A percentile compares a stretch with the other conserved stretches of the same genome.
Evolutionary conservation across 2,888 invertebrate species (phyloP).

Genomic region (Alsophila aescularia): DNA sequence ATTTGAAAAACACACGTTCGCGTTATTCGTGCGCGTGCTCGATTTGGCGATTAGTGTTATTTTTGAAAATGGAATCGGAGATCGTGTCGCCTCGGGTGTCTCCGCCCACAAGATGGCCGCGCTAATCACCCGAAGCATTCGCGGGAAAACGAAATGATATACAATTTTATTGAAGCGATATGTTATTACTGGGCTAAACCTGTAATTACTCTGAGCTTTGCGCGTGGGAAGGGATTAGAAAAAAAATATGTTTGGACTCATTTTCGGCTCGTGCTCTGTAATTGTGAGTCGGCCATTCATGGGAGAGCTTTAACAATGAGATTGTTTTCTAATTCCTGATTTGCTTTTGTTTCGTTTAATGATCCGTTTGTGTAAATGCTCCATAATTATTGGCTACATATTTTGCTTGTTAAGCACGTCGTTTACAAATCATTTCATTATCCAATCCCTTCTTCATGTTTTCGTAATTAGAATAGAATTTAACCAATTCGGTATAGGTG

Average conservation of each 20-base stretch:
- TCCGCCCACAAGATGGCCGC: conserved; percentile 83
- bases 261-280: conserved; percentile 79
- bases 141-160: conserved; percentile 81
- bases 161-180: conserved; percentile 83
- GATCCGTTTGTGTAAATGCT: conserved; percentile 36
- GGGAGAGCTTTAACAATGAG: conserved; percentile 55
- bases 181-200: conserved; percentile 81
- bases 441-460: not conserved
- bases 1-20: conserved; percentile 83
- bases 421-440: conserved; percentile 1
- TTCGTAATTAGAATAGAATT: conserved; percentile 44
- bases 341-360: conserved; percentile 43
- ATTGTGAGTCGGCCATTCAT: conserved; percentile 71
- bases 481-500: conserved; percentile 15
- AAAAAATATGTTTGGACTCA: conserved; percentile 67
- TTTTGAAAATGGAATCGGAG: conserved; percentile 81
- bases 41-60: conserved; percentile 82
- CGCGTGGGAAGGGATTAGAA: conserved; percentile 83
- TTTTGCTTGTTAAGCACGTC: not conserved
- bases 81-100: conserved; percentile 81
- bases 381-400: conserved; percentile 6
- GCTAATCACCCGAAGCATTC: conserved; percentile 78
- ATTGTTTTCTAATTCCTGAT: conserved; percentile 65
- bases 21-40: conserved; percentile 74
- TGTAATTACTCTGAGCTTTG: conserved; percentile 77